Evolutionary conservation across 2,113 vertebrate genomes (phyloP), one percentile per base, ranked within the genome.

Genomic region (Plecturocebus donacophilus): DNA sequence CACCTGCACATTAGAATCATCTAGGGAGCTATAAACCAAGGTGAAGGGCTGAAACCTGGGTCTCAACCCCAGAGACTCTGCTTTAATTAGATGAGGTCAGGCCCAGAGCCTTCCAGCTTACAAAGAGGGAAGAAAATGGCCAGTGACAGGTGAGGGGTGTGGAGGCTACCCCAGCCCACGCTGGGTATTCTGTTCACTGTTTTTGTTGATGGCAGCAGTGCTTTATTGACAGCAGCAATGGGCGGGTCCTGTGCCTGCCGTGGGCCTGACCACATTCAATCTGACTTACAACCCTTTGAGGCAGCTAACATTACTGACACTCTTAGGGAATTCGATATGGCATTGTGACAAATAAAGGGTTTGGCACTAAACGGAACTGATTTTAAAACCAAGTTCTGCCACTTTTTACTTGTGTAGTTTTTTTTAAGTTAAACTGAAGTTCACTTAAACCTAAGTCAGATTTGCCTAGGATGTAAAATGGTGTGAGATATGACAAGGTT

Each of bases 351-450:
- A 87, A 77, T 68, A 80, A 52, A 89, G 38, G 42, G 75, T 56
- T 79, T 83, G 49, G 81, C 84, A 35, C 11, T 17, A 66, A 96
- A 52, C 83, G 40, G 14, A 92, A 90, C 0, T 86, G 40, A 92
- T 90, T 95, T 86, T 68, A 76, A 94, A 92, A 91, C 49, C 91
- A 61, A 87, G 35, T 71, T 79, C 75, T 61, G 73, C 54, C 47
- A 0, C 56, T 87, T 87, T 93, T 87, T 73, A 92, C 16, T 75
- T 76, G 61, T 52, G 16, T 40, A 49, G 92, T 27, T 95, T 92
- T 42, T 73, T 91, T 64, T 64, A 64, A 82, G 30, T n/a, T 45
- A 56, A 45, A 58, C 23, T 68, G 52, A 49, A 70, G 13, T 70
- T 71, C 16, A 16, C 32, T 61, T 84, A 95, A 96, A 90, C 42